Evolutionary conservation across 2,797 vertebrate species (phyloP), one percentile per base, ranked within the genome.

Genomic region (Mormyrus hasselquistii): DNA sequence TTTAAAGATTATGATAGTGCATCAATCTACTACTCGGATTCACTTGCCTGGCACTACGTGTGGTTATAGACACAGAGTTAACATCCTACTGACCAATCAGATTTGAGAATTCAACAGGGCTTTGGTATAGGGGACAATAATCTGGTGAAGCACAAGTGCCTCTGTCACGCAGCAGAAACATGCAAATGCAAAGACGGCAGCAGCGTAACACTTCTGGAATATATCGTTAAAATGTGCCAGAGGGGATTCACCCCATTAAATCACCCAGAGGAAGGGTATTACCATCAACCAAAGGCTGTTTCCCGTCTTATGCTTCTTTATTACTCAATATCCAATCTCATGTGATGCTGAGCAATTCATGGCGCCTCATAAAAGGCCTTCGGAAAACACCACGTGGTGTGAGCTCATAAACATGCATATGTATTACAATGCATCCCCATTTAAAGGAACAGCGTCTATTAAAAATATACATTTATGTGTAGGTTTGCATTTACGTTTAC

Each of bases 251-350:
- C 49, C 83, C 29, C 25, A 53, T 86, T 86, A 86, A 86, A 86
- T 34, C 83, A 29, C 50, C 22, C 83, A 86, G 83, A 47, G 83
- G 50, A 86, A 86, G 83, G 83, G 22, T 86, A 52, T 53, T 53
- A 86, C 50, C 25, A 0, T 29, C 83, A 86, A 53, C 50, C 6
- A 10, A 55, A 22, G 25, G 83, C 50, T 53, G 50, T 34, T 55
- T 29, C 83, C 22, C 50, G 0, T 86, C 83, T 14, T 16, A 86
- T 86, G 50, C 50, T 86, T 82, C 49, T 87, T 87, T 87, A 87
- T 87, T 87, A 87, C 52, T 57, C 52, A 87, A 44, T 59, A 59
- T 87, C 25, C 52, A 87, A 59, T 87, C 3, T 87, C 14, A 9
- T 53, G 52, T 87, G 85, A 38, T 57, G 38, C 52, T 41, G 85